Evolutionary conservation across 2,113 vertebrate genomes (phyloP).

Genomic region (Gallinago undulata): DNA sequence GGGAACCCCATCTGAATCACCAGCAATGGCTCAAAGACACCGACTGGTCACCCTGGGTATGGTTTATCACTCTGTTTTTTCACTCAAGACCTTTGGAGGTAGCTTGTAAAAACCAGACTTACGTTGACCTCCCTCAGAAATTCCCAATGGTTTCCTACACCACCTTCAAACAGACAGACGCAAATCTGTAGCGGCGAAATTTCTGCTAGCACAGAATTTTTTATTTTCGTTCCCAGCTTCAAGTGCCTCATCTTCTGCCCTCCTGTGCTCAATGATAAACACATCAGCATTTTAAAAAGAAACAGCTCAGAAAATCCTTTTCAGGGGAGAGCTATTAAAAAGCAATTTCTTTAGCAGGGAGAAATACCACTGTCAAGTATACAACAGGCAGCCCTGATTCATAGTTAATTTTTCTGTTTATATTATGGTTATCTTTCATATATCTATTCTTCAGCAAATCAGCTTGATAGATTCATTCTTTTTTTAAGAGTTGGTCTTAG

Average conservation of each 20-base stretch:
- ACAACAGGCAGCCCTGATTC: not conserved
- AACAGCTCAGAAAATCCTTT: not conserved
- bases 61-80: not conserved
- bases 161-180: not conserved
- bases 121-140: not conserved
- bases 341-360: slow-evolving; percentile 5
- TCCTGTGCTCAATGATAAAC: not conserved
- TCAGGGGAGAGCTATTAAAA: not conserved
- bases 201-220: not conserved
- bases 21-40: not conserved
- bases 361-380: not conserved
- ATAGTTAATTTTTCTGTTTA: not conserved
- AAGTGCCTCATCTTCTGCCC: not conserved
- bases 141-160: not conserved
- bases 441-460: slow-evolving; percentile 27
- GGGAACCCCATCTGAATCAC: not conserved
- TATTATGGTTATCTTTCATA: slow-evolving; percentile 8
- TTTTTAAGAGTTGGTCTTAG: slow-evolving; percentile 33
- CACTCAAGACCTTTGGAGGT: not conserved
- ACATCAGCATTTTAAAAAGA: not conserved
- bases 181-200: not conserved
- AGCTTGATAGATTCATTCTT: slow-evolving; percentile 21
- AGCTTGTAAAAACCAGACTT: not conserved
- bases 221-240: not conserved
- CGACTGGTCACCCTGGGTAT: not conserved